Evolutionary conservation across 2,113 vertebrate species (phyloP).

Genomic region (Lophius piscatorius): DNA sequence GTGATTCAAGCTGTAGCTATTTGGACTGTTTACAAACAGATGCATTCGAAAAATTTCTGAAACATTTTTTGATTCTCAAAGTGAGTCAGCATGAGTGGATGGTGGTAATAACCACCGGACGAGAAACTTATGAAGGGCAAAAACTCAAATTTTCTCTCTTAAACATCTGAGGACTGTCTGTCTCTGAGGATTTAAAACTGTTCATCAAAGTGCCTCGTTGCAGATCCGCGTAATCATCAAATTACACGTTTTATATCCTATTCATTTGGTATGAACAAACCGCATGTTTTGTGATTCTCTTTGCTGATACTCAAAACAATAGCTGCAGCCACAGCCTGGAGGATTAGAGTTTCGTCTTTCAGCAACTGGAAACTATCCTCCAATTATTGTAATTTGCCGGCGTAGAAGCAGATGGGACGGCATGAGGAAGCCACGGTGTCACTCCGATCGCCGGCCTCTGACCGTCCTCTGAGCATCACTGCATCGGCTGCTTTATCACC

Average conservation of each 20-base stretch:
- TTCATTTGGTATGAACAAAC: not conserved
- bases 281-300: not conserved
- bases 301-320: not conserved
- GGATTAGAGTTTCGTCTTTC: constrained; percentile 60
- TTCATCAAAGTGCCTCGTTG: not conserved
- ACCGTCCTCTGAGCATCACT: constrained; percentile 49
- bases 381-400: constrained; percentile 71
- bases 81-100: too few relatives aligned
- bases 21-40: too few relatives aligned
- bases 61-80: too few relatives aligned
- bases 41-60: too few relatives aligned
- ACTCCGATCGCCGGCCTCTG: constrained; percentile 39
- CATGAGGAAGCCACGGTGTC: constrained; percentile 33
- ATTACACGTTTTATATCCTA: not conserved
- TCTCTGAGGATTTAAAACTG: too few relatives aligned
- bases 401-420: constrained; percentile 40
- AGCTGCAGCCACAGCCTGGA: constrained; percentile 43
- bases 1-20: too few relatives aligned
- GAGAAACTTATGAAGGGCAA: too few relatives aligned
- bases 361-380: constrained; percentile 55
- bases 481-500: constrained; percentile 49
- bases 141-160: not conserved
- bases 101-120: too few relatives aligned
- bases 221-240: not conserved
- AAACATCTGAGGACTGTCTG: not conserved